Base-by-base conservation (phyloP, 2,113 vertebrate species). In the Phrynosoma blainvillii region DNA sequence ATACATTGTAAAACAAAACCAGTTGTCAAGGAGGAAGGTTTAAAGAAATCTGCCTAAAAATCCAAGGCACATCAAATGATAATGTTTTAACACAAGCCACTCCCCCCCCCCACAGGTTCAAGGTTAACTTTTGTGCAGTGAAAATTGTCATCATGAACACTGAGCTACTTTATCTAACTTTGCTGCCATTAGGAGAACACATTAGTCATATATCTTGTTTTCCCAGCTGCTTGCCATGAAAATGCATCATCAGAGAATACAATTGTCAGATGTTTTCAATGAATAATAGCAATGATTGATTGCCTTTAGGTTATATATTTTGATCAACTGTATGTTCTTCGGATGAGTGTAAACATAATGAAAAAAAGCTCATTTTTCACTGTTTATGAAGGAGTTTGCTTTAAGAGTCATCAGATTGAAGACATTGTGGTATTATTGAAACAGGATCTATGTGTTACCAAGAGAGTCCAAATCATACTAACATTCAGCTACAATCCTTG, bases 211-310 rank as follows among this genome's bases (percentile, higher is more conserved):
- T 91, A 91, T 84, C 87, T 79, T 32, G 74, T 88, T 94, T 93
- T 85, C 84, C 91, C 85, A 90, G 23, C 79, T 86, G 86, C 83
- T 85, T 90, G 89, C 91, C 89, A 94, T 76, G 71, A 94, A 93
- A 94, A 95, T 95, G 94, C 93, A 86, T 94, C 95, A 95, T 92
- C 93, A 95, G 75, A 92, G 93, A 95, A 95, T 79, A 86, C 73
- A 93, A 87, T 71, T 94, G 91, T 95, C 93, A 92, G 82, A 93
- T 82, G 89, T 92, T 94, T 94, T 94, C 93, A 92, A 91, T 93
- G 92, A 94, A 95, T 92, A 93, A 94, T 91, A 89, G 84, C 93
- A 93, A 92, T 86, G 88, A 27, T 91, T 94, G 4, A 84, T 42
- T 88, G n/a, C 79, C 62, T 89, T 94, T 85, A 84, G 90, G 82